These are phyloP conservation scores for Trachelus iudaicus DNA, from an alignment of 2,888 invertebrate species.

Conservation along the genomic window DNA sequence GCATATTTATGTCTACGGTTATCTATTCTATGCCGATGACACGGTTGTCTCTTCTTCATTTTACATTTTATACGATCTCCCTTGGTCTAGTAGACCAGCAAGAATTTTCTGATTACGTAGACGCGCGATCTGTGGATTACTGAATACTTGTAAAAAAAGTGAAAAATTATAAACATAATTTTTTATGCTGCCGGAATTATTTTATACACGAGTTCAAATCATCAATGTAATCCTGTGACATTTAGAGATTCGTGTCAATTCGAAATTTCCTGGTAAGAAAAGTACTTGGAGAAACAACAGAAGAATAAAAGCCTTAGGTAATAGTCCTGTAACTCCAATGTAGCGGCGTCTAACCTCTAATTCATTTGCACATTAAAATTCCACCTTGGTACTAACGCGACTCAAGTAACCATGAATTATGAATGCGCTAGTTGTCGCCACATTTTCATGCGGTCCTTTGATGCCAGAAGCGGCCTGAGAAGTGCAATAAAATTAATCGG, in stretches of 20 bases:
- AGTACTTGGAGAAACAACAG: neutral
- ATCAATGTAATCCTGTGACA: neutral
- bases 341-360: neutral
- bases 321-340: neutral
- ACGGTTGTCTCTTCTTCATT: conserved; percentile 6
- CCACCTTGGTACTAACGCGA: conserved; percentile 1
- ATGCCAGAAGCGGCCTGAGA: neutral
- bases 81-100: neutral
- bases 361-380: conserved; percentile 4
- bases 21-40: conserved; percentile 13
- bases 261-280: neutral
- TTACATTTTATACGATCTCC: neutral
- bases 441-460: conserved; percentile 1
- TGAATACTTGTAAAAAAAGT: too few relatives aligned
- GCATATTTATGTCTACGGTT: conserved; percentile 53
- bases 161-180: neutral
- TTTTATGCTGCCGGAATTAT: neutral
- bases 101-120: neutral
- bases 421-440: conserved; percentile 2
- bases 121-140: neutral
- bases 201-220: neutral
- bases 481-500: conserved; percentile 36
- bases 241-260: neutral
- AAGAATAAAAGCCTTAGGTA: neutral
- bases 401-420: conserved; percentile 2